These are phyloP conservation scores for Montipora capricornis DNA, from an alignment of 64 coral and sea anemone genomes.

Conservation along the genomic window DNA sequence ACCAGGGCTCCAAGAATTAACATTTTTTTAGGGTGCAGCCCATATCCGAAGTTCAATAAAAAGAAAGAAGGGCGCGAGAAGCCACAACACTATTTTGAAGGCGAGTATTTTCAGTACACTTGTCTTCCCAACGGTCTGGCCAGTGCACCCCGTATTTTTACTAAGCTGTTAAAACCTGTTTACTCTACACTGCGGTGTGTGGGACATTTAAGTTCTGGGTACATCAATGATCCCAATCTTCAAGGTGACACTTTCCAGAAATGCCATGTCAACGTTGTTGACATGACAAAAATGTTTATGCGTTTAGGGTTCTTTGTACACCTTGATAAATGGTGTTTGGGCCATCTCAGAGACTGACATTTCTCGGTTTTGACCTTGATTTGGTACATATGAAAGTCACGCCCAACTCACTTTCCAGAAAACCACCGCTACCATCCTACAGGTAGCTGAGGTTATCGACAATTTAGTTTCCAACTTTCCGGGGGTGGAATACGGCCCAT, in stretches of 20 bases:
- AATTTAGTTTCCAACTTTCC: conserved; percentile 42
- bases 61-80: conserved; percentile 5
- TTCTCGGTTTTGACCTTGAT: conserved; percentile 45
- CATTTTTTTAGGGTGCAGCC: neutral
- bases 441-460: conserved; percentile 51
- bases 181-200: neutral
- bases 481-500: conserved; percentile 17
- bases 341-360: conserved; percentile 51
- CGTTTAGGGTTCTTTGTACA: conserved; percentile 46
- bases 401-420: neutral
- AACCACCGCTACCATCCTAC: conserved; percentile 20
- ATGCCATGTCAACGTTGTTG: conserved; percentile 27
- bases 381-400: conserved; percentile 32
- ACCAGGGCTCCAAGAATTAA: neutral
- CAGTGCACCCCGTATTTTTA: conserved; percentile 41
- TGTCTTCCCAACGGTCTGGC: conserved; percentile 17
- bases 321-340: conserved; percentile 59
- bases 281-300: conserved; percentile 33
- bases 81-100: conserved; percentile 19
- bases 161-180: conserved; percentile 37
- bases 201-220: conserved; percentile 23
- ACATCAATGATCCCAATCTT: conserved; percentile 51
- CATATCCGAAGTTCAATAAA: neutral
- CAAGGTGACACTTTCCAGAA: neutral
- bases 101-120: conserved; percentile 27